Evolutionary conservation across 2,888 invertebrate genomes (phyloP), one percentile per base, ranked within the genome.

Genomic region (Nudaria mundana): DNA sequence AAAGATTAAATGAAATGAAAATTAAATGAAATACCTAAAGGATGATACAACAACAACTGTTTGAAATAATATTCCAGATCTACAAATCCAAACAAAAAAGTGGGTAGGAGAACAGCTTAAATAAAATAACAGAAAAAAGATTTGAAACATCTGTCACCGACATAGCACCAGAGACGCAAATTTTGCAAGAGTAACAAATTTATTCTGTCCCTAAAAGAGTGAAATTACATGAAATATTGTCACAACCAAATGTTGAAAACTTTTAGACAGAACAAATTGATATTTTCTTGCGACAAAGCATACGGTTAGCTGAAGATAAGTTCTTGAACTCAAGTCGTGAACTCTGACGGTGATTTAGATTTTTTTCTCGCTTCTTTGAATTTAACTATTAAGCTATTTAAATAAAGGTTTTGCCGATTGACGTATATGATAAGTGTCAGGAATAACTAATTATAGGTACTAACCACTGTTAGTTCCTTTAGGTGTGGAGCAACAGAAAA

Each of bases 171-270:
- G 37, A 40, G 46, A 60, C 57, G 57, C 40, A 44, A 54, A 51
- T 60, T 55, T 61, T 56, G 63, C 49, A 43, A 32, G 37, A 45
- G 37, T 34, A 65, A n/a, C 62, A 77, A 81, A 81, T 81, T 81
- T 82, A 81, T 83, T 82, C 80, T 60, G 68, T 71, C 76, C 73
- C 73, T 61, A 63, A 75, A 79, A 76, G 79, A 82, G 81, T 81
- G n/a, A 73, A 82, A 81, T 82, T 81, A 80, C 77, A 78, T 66
- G 75, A 72, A 82, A 79, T 78, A 80, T 80, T 80, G 78, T 78
- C 77, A 71, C 60, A 68, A 58, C 63, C 76, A 76, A 76, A 71
- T 75, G 72, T 63, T 63, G 48, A 56, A 44, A 69, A 61, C 56
- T 72, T 64, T 28, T 51, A 44, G 40, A 38, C 48, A 47, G 52